Conservation (phyloP, 2,888 invertebrate genomes). For the Stictocephala bisonia region DNA sequence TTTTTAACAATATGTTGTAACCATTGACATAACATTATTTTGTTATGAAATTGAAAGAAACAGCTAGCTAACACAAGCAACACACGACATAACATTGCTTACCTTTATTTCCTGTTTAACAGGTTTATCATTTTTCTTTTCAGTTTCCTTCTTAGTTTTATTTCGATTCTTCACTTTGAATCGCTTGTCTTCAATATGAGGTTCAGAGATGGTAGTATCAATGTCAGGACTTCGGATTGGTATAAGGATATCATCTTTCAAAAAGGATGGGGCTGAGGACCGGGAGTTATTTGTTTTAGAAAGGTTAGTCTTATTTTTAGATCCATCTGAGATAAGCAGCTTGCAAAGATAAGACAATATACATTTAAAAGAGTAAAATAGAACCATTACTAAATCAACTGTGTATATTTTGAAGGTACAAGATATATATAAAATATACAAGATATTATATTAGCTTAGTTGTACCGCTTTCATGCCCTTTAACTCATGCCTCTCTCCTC, state of each 20-base stretch:
- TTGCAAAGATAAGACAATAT: too few species aligned
- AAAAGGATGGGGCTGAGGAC: background rate
- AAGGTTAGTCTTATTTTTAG: slow-evolving; percentile 26
- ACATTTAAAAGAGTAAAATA: background rate
- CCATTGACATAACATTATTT: too few species aligned
- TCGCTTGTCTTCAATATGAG: slow-evolving; percentile 43
- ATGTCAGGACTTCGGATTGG: background rate
- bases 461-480: too few species aligned
- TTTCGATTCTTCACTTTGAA: slow-evolving; percentile 52
- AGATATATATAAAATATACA: too few species aligned
- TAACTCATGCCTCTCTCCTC: too few species aligned
- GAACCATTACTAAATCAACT: background rate
- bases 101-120: slow-evolving; percentile 36
- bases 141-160: slow-evolving; percentile 50
- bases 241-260: background rate
- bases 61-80: background rate
- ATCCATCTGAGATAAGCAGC: slow-evolving; percentile 41
- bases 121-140: slow-evolving; percentile 41
- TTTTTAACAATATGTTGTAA: too few species aligned
- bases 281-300: slow-evolving; percentile 16
- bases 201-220: slow-evolving; percentile 11
- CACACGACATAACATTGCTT: too few species aligned
- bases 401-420: background rate
- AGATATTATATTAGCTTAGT: too few species aligned
- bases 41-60: background rate